Evolutionary conservation across 2,888 invertebrate species (phyloP), one percentile per base, ranked within the genome.

Genomic region (Hirtodrosophila confusa): DNA sequence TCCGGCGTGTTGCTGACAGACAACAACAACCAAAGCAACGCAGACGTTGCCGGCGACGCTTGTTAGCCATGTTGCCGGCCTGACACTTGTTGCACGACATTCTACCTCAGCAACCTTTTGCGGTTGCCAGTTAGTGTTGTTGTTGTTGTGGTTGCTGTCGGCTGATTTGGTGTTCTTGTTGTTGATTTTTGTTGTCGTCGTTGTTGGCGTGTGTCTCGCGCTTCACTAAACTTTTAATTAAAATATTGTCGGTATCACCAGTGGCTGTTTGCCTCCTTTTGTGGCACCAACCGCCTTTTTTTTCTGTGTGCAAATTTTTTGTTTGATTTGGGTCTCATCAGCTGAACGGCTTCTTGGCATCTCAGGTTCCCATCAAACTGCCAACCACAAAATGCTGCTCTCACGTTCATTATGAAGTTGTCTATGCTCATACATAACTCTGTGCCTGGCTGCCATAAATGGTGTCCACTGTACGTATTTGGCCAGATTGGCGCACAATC

Each of bases 61-160:
- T 84, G 79, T 80, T 75, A 69, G 69, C 69, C 80, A 68, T 71
- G 71, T 82, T 75, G 65, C 63, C 51, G 47, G 75, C 78, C 55
- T 73, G 69, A 84, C 79, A 79, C 79, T 79, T 79, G 79, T 76
- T 76, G 78, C 73, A 83, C 69, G 73, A 67, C 73, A 80, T 76
- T 79, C 79, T 73, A 53, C 77, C 61, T 64, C 62, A 53, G 69
- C 56, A 69, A 76, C 77, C 68, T 80, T 73, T 83, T 79, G 77
- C 53, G 69, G 60, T 83, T 40, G 61, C 45, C 44, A 12, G 29
- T 37, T 10, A 41, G 33, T 12, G 39, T 31, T 24, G 37, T 41
- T 36, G 9, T 27, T 51, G 9, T 9, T 27, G 27, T 83, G 17
- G 37, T 41, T 36, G 7, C 11, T 51, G 9, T 9, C n/a, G 35